These are phyloP conservation scores for Macroteleia sp. DNA, from an alignment of 2,888 invertebrate genomes.

Conservation along the genomic window DNA sequence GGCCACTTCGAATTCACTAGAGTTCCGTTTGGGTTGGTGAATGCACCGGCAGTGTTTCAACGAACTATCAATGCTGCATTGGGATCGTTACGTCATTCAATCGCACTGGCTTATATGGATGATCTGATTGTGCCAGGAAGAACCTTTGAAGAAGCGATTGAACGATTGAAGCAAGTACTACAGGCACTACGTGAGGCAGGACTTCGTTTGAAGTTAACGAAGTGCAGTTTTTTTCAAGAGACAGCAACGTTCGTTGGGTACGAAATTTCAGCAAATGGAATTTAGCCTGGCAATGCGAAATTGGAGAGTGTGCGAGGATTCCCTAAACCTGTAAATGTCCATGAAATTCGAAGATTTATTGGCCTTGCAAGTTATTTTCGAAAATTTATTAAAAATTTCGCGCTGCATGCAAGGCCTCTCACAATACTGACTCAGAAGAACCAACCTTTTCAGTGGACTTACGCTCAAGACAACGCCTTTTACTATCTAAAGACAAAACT, in stretches of 20 bases:
- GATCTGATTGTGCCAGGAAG: conserved; percentile 14
- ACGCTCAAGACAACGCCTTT: conserved; percentile 6
- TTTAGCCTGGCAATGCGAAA: conserved; percentile 35
- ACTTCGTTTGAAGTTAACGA: conserved; percentile 44
- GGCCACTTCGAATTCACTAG: conserved; percentile 15
- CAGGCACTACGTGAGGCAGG: conserved; percentile 17
- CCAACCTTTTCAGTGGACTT: neutral
- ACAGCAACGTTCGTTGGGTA: conserved; percentile 48
- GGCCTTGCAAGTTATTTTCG: conserved; percentile 16
- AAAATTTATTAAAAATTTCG: too few relatives aligned
- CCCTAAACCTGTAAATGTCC: conserved; percentile 19
- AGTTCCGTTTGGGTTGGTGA: conserved; percentile 32
- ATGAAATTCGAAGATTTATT: conserved; percentile 20
- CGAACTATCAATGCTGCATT: neutral
- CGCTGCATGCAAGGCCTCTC: conserved; percentile 5
- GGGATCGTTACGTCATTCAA: conserved; percentile 9
- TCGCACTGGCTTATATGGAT: conserved; percentile 24
- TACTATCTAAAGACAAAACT: conserved; percentile 10
- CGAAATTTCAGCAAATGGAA: conserved; percentile 30
- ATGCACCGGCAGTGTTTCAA: conserved; percentile 28
- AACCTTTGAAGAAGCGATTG: conserved; percentile 1
- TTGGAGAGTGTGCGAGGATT: conserved; percentile 52
- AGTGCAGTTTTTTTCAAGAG: conserved; percentile 52
- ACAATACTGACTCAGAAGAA: conserved; percentile 15
- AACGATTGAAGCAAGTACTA: conserved; percentile 24